Percentiles rank a stretch among this genome's conserved stretches.
Evolutionary conservation across 2,888 invertebrate genomes (phyloP).

Genomic region (Epistrophella euchroma): DNA sequence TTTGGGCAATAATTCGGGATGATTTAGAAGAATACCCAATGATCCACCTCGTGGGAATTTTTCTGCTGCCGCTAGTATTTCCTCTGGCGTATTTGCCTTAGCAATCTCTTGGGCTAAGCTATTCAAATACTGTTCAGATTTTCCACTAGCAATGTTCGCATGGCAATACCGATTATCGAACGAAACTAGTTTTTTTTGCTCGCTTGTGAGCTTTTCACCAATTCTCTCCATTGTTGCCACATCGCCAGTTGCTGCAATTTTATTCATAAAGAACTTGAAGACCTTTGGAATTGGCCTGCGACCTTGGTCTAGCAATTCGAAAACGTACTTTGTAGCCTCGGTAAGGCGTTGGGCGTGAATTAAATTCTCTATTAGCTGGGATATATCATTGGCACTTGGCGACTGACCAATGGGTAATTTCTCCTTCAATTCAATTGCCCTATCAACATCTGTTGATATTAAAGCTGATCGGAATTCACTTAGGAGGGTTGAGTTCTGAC

Average conservation of each 20-base stretch:
- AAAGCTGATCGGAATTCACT: slow-evolving; percentile 83
- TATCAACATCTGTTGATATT: slow-evolving; percentile 84
- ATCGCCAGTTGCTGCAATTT: slow-evolving; percentile 85
- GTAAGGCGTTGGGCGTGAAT: slow-evolving; percentile 84
- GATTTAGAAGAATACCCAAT: slow-evolving; percentile 85
- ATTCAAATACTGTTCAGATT: slow-evolving; percentile 85
- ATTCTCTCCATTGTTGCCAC: slow-evolving; percentile 84
- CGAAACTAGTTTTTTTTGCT: slow-evolving; percentile 85
- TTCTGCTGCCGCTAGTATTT: slow-evolving; percentile 84
- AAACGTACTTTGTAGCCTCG: slow-evolving; percentile 86
- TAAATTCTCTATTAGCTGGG: slow-evolving; percentile 85
- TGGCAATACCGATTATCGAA: slow-evolving; percentile 86
- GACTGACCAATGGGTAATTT: slow-evolving; percentile 80
- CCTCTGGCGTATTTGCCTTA: slow-evolving; percentile 84
- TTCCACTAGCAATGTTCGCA: slow-evolving; percentile 86
- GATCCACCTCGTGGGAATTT: slow-evolving; percentile 86
- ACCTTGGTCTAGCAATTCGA: slow-evolving; percentile 85
- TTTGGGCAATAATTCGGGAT: slow-evolving; percentile 85
- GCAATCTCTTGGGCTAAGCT: slow-evolving; percentile 85
- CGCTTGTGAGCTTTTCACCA: slow-evolving; percentile 84
- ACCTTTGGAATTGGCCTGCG: slow-evolving; percentile 85
- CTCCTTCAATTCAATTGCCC: slow-evolving; percentile 83
- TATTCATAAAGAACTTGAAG: slow-evolving; percentile 87
- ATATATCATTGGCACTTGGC: slow-evolving; percentile 83
- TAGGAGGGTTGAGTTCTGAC: slow-evolving; percentile 4